These are phyloP conservation scores for Odiellus spinosus DNA, from an alignment of 2,888 invertebrate species.

Conservation along the genomic window DNA sequence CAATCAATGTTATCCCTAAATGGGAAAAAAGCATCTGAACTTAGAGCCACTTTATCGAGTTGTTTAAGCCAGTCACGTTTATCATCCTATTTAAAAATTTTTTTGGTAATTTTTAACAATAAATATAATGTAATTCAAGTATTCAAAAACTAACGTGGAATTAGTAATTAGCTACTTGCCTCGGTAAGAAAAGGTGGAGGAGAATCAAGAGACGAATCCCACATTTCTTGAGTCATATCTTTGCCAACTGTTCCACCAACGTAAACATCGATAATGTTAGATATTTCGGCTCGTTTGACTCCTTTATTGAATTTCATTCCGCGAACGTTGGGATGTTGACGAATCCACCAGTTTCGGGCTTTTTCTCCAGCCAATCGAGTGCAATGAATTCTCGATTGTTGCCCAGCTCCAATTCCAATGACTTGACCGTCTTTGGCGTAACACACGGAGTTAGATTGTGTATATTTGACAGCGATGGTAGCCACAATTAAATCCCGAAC, in stretches of 20 bases:
- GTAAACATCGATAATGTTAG: conserved; percentile 90
- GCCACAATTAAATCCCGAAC: conserved; percentile 84
- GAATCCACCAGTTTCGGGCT: conserved; percentile 94
- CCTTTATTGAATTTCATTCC: conserved; percentile 68
- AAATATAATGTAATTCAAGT: too few species aligned
- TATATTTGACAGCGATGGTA: conserved; percentile 89
- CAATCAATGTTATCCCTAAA: conserved; percentile 94
- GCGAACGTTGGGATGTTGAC: conserved; percentile 73
- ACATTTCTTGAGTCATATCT: conserved; percentile 50
- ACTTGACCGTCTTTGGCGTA: conserved; percentile 78
- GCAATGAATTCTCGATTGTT: conserved; percentile 96
- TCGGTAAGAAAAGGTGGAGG: conserved; percentile 54
- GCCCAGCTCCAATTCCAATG: conserved; percentile 95
- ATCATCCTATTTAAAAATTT: conserved; percentile 11
- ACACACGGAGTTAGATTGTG: conserved; percentile 97
- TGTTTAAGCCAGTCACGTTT: conserved; percentile 32
- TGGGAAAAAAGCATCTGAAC: conserved; percentile 96
- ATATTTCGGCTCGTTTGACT: conserved; percentile 74
- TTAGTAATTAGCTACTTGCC: too few species aligned
- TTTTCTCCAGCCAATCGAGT: conserved; percentile 93
- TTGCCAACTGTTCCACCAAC: conserved; percentile 76
- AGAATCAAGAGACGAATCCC: conserved; percentile 54
- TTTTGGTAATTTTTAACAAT: background rate
- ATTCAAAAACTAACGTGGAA: too few species aligned
- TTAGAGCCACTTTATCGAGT: conserved; percentile 53